phyloP scores from a whole-genome alignment of 2,113 vertebrate species.

The Caloenas nicobarica region DNA sequence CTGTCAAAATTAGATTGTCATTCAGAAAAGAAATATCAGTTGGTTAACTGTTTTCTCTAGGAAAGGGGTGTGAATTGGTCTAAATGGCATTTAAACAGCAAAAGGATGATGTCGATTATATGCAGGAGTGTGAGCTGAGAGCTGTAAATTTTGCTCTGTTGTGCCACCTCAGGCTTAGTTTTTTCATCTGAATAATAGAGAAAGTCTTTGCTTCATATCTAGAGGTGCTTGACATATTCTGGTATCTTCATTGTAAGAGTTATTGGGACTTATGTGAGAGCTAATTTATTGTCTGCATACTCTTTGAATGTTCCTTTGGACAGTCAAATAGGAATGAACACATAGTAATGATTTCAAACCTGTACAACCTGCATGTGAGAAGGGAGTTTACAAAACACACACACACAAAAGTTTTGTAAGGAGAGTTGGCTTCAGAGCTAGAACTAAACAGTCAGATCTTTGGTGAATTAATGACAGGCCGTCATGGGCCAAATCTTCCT shows the following conservation, averaged over 20 bases:
- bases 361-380: not conserved
- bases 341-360: not conserved
- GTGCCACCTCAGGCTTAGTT: not conserved
- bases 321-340: not conserved
- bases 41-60: not conserved
- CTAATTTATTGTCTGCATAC: fast-evolving
- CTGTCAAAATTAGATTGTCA: not conserved
- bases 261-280: not conserved
- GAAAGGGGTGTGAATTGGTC: not conserved
- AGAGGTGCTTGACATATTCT: not conserved
- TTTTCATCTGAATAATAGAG: not conserved
- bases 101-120: not conserved
- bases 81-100: not conserved
- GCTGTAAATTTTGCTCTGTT: not conserved
- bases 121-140: not conserved
- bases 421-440: not conserved
- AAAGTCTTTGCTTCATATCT: not conserved
- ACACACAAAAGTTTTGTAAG: not conserved
- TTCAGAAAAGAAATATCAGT: not conserved
- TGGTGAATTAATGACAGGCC: not conserved
- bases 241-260: not conserved
- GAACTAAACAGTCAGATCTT: not conserved
- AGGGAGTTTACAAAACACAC: not conserved
- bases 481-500: not conserved
- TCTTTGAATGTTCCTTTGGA: not conserved